Conservation (phyloP, 1,140 invertebrate species). For the Ericerus pela region DNA sequence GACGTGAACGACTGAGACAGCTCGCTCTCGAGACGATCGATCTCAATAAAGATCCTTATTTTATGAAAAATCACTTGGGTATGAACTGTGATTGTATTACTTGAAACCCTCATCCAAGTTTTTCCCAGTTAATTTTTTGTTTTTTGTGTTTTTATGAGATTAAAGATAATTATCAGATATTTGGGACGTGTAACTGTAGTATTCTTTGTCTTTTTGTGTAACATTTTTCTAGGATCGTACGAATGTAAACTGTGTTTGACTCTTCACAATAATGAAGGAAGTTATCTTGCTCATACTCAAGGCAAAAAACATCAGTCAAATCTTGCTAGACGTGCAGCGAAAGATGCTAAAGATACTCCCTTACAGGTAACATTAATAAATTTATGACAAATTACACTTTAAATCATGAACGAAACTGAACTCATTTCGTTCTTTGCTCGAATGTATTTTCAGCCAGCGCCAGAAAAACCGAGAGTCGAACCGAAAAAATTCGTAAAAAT, state of each 20-base stretch:
- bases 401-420: not conserved
- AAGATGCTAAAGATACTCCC: conserved; percentile 95
- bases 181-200: too few relatives aligned
- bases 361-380: conserved; percentile 35
- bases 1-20: conserved; percentile 86
- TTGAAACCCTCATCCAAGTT: too few relatives aligned
- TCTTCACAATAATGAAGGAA: conserved; percentile 98
- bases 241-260: conserved; percentile 99
- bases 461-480: conserved; percentile 87
- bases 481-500: conserved; percentile 99
- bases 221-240: conserved; percentile 73
- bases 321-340: conserved; percentile 89
- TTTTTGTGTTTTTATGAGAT: too few relatives aligned
- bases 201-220: too few relatives aligned
- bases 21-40: conserved; percentile 97
- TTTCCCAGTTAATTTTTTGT: too few relatives aligned
- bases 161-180: too few relatives aligned
- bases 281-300: conserved; percentile 97
- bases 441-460: conserved; percentile 49
- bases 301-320: conserved; percentile 99
- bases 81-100: conserved; percentile 19
- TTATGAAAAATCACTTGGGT: conserved; percentile 97
- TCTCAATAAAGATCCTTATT: conserved; percentile 96
- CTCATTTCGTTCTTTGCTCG: not conserved
- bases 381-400: not conserved